Conservation (phyloP, 1,140 invertebrate species). For the Sycophaga agraensis region DNA sequence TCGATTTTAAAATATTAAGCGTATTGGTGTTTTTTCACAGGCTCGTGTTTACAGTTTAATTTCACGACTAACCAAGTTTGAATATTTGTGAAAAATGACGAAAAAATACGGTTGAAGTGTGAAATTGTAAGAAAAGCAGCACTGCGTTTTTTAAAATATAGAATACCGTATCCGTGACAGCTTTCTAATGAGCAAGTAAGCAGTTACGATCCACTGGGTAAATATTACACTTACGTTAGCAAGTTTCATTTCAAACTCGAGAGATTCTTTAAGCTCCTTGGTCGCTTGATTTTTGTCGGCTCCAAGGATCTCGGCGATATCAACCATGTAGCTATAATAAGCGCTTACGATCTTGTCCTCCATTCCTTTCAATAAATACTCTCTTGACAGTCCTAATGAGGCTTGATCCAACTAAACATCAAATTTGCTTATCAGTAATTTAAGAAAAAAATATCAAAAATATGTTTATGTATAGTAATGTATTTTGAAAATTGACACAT, state of each 20-base stretch:
- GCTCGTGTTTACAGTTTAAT: no score
- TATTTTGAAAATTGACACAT: no score
- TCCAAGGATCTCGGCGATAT: constrained; percentile 85
- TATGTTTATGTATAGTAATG: not conserved
- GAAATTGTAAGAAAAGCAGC: no score
- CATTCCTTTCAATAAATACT: constrained; percentile 85
- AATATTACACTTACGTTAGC: constrained; percentile 77
- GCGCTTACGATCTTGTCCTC: constrained; percentile 76
- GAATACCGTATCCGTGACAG: not conserved
- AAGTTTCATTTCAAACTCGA: constrained; percentile 89
- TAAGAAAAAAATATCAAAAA: no score
- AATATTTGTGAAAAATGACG: no score
- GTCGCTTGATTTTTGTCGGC: constrained; percentile 71
- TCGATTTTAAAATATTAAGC: no score
- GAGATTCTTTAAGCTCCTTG: constrained; percentile 76
- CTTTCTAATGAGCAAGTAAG: not conserved
- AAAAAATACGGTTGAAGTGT: no score
- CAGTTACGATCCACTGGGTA: no score
- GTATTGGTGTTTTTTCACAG: no score
- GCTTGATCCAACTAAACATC: constrained; percentile 83
- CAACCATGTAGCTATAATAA: constrained; percentile 83
- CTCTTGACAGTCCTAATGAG: constrained; percentile 83
- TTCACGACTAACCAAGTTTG: no score
- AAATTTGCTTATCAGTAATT: no score
- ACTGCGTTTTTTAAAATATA: no score